Evolutionary conservation across 2,888 invertebrate genomes (phyloP), one percentile per base, ranked within the genome.

Genomic region (Callosobruchus maculatus): DNA sequence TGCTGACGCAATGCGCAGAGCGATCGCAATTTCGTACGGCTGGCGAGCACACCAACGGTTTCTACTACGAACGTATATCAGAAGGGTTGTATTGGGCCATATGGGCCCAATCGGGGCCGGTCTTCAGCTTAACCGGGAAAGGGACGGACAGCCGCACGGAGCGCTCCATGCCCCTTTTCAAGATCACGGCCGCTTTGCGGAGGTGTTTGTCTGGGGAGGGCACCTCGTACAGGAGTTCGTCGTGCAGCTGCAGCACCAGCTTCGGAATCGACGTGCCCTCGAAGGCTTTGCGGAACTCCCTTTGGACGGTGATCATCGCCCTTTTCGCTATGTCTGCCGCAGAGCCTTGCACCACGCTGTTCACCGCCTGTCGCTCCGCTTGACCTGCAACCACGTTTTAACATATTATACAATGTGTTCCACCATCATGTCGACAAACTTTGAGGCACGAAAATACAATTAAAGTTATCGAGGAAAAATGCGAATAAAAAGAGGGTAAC

Each of bases 331-430:
- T 92, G 87, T 99, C 99, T 0, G 98, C 97, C 0, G 98, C 99
- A 0, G 98, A 97, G 0, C 98, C 99, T 88, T 99, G 99, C 72
- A 99, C 93, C 20, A 93, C 94, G 0, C 98, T 95, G 86, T 99
- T 99, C 0, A 99, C 91, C 20, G 98, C 97, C 89, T 98, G 98
- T n/a, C 99, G 90, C 87, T 97, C 97, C 0, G 97, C 95, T 88
- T 96, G 92, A 81, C 89, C 94, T 94, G 82, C 4, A 49, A 49
- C n/a, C n/a, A n/a, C 18, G 13, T 49, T 49, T 49, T 49, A 49
- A 1, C 7, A 49, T 49, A 13, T n/a, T n/a, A n/a, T 49, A 49
- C 49, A 31, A 0, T 20, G 22, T 30, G 26, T 26, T 26, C 2
- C 2, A 7, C 26, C 26, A 26, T 26, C 7, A 26, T 4, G 26